phyloP scores from a whole-genome alignment of 2,113 vertebrate species.

The Gracilinanus agilis region DNA sequence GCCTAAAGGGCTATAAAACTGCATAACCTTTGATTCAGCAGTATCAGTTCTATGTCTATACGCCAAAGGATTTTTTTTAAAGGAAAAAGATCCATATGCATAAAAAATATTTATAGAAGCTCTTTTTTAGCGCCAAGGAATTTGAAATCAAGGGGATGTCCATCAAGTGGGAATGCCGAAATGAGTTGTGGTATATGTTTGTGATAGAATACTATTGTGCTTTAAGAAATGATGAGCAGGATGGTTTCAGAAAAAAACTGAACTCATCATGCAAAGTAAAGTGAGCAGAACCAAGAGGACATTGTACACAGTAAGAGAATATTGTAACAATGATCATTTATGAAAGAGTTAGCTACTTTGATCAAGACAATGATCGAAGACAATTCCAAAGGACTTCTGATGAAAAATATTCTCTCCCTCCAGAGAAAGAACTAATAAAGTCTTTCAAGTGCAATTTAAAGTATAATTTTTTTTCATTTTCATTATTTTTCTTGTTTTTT shows the following conservation, averaged over 20 bases:
- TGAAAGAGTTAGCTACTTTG: neutral
- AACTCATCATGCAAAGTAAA: neutral
- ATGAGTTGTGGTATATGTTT: no score
- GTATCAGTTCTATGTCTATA: neutral
- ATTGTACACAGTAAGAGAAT: neutral
- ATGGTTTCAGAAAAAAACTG: neutral
- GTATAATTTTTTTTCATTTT: neutral
- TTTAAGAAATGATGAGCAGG: neutral
- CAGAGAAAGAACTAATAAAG: neutral
- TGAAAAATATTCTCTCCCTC: neutral
- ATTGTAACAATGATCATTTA: neutral
- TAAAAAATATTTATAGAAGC: neutral
- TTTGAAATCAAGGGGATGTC: no score
- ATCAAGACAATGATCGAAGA: neutral
- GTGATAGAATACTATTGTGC: no score
- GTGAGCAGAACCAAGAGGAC: neutral
- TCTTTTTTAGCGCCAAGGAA: neutral
- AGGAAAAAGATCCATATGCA: neutral
- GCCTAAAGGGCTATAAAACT: neutral
- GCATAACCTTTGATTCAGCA: neutral
- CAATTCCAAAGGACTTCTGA: neutral
- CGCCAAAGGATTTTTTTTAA: neutral
- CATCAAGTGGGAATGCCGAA: no score
- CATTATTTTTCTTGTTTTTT: neutral
- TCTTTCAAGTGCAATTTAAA: neutral